phyloP scores from a whole-genome alignment of 2,113 vertebrate species.

The Jaculus jaculus region DNA sequence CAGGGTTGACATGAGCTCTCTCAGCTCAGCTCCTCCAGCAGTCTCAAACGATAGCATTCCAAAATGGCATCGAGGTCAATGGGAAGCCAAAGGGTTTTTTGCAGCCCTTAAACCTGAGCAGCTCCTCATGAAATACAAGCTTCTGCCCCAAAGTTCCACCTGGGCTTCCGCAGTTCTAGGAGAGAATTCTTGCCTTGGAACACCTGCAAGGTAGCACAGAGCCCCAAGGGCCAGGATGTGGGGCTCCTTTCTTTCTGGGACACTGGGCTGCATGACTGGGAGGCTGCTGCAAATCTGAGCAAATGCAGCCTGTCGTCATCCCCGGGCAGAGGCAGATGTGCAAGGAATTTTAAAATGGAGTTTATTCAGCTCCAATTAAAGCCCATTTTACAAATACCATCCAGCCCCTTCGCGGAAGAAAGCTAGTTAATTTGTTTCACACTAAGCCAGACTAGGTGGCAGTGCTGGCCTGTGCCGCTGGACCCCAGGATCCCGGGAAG shows the following conservation, averaged over 20 bases:
- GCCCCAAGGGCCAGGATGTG: rapidly evolving
- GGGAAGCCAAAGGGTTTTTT: neutral
- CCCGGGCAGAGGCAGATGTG: conserved; percentile 35
- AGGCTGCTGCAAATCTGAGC: conserved; percentile 33
- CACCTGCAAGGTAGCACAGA: neutral
- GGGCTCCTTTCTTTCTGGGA: neutral
- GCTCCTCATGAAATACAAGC: neutral
- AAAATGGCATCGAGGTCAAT: neutral
- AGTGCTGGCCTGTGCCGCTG: neutral
- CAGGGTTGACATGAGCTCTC: neutral
- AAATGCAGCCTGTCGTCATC: conserved; percentile 43
- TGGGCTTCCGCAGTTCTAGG: neutral
- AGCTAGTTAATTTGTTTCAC: conserved; percentile 44
- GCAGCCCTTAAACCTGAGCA: neutral
- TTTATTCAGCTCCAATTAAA: conserved; percentile 75
- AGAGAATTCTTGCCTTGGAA: neutral
- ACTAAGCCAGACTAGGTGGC: conserved; percentile 25
- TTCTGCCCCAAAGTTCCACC: neutral
- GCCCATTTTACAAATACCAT: conserved; percentile 63
- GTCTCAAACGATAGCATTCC: neutral
- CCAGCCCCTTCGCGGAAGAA: conserved; percentile 27
- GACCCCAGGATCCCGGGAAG: neutral
- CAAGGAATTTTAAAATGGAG: conserved; percentile 59
- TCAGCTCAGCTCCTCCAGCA: neutral
- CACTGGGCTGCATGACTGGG: neutral